Conservation (phyloP, 23 tunicate genomes). For the Styela clava region DNA sequence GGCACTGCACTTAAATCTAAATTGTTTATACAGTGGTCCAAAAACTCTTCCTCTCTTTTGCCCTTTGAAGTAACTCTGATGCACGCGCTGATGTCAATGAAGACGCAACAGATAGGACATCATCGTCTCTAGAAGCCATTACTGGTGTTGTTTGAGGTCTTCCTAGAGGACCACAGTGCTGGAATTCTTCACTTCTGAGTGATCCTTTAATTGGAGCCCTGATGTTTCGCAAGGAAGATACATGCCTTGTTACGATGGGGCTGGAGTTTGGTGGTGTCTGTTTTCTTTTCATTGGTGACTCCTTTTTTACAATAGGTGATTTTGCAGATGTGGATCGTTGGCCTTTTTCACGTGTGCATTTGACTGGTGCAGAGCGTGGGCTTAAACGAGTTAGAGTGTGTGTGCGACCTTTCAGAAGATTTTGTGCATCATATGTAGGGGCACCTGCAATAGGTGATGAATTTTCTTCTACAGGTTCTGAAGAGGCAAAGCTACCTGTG, state of each 20-base stretch:
- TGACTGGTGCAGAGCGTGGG: neutral
- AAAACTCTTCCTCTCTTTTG: constrained; percentile 60
- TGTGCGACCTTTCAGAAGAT: constrained; percentile 5
- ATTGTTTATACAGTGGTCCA: constrained; percentile 44
- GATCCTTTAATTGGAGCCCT: constrained; percentile 81
- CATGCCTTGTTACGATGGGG: neutral
- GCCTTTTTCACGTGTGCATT: neutral
- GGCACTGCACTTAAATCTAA: no score
- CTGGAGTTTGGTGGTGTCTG: neutral
- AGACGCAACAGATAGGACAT: constrained; percentile 54
- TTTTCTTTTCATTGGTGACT: neutral
- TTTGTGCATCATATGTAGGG: constrained; percentile 16
- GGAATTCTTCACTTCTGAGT: constrained; percentile 70
- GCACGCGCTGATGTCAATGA: constrained; percentile 56
- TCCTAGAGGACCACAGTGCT: constrained; percentile 59
- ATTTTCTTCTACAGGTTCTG: neutral
- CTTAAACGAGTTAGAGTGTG: constrained; percentile 6
- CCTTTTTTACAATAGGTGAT: neutral
- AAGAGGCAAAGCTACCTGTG: neutral
- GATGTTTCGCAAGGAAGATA: neutral
- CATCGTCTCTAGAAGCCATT: neutral
- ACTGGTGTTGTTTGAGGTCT: constrained; percentile 11
- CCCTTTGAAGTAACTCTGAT: constrained; percentile 51
- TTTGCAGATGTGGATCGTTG: neutral
- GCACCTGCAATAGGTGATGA: constrained; percentile 4